Percentiles rank a stretch among this genome's conserved stretches.
Evolutionary conservation across 2,797 vertebrate genomes (phyloP).

Genomic region (Smutsia temminckii): DNA sequence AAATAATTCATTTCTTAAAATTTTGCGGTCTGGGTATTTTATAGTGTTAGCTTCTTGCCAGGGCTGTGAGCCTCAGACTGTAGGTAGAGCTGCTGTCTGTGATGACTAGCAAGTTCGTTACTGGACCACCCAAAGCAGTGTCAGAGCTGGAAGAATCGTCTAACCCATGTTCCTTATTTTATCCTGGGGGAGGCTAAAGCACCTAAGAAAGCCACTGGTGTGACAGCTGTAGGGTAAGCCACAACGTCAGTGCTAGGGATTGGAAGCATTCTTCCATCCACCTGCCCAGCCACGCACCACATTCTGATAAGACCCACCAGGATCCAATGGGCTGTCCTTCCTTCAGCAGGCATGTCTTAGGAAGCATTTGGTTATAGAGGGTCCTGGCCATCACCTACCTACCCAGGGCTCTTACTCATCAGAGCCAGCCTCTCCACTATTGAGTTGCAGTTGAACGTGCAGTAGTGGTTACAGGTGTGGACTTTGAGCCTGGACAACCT

Average conservation of each 20-base stretch:
- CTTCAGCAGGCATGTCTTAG: too few species aligned
- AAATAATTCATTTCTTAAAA: neutral
- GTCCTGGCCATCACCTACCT: neutral
- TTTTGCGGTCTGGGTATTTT: too few species aligned
- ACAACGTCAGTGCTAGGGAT: rapidly evolving
- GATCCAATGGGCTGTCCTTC: neutral
- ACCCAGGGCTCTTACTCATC: neutral
- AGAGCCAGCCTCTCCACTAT: neutral
- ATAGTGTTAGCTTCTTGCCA: neutral
- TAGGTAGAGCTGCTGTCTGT: neutral
- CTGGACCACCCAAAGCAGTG: rapidly evolving
- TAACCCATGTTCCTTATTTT: neutral
- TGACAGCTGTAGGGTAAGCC: rapidly evolving
- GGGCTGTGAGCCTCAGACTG: too few species aligned
- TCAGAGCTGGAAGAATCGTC: neutral
- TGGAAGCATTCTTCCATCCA: neutral
- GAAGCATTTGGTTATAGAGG: neutral
- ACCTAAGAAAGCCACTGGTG: neutral
- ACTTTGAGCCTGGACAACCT: neutral
- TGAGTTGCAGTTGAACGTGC: too few species aligned
- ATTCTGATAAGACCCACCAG: neutral
- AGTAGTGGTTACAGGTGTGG: rapidly evolving
- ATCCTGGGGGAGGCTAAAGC: neutral
- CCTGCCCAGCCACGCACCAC: rapidly evolving
- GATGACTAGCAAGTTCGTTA: neutral